phyloP scores from a whole-genome alignment of 2,797 vertebrate species.

The Sebastes trivittatus region DNA sequence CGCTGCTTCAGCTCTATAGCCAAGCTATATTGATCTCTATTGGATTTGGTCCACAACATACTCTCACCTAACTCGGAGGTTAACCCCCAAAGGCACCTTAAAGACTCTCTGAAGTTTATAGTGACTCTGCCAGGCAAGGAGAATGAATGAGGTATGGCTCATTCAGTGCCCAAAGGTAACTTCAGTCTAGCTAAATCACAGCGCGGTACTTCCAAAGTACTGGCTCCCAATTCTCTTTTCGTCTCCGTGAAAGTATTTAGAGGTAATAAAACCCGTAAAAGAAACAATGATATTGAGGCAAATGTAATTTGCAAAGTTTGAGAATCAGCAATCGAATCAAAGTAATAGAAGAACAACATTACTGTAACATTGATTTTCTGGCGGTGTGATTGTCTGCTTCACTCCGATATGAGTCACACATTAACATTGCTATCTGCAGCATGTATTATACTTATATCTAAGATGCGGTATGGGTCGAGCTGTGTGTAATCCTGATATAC shows the following conservation, averaged over 20 bases:
- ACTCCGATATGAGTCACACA: not conserved
- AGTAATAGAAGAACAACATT: not conserved
- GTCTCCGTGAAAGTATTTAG: conserved; percentile 6
- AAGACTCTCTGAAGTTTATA: conserved; percentile 64
- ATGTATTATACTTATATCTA: not conserved
- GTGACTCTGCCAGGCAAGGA: conserved; percentile 44
- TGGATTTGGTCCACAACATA: conserved; percentile 63
- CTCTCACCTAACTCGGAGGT: conserved; percentile 58
- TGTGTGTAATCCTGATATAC: not conserved
- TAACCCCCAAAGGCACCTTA: conserved; percentile 58
- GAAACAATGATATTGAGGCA: not conserved
- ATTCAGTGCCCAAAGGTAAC: conserved; percentile 43
- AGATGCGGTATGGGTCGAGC: not conserved
- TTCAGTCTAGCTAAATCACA: conserved; percentile 30
- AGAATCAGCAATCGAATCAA: not conserved
- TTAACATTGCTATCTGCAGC: not conserved
- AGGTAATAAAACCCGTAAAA: conserved; percentile 7
- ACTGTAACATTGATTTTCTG: not conserved
- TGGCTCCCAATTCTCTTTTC: conserved; percentile 11
- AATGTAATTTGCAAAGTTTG: not conserved
- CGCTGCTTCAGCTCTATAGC: conserved; percentile 37
- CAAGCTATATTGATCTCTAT: conserved; percentile 68
- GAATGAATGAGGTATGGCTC: conserved; percentile 53
- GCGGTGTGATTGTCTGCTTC: not conserved
- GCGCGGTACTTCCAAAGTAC: conserved; percentile 10